Conservation (phyloP, 2,888 invertebrate species). For the Plebejus anna region DNA sequence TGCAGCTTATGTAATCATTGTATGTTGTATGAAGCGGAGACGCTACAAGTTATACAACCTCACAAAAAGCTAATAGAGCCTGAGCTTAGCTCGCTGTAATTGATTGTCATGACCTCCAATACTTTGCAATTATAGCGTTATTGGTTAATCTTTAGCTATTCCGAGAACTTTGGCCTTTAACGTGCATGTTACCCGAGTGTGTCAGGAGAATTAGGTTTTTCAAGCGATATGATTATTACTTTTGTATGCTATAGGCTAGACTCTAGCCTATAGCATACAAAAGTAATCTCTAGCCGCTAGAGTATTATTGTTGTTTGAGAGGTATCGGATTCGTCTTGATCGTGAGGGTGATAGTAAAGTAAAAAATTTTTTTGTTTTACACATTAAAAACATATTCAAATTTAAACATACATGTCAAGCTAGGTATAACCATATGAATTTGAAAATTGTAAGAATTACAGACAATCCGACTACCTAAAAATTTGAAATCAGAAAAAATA, state of each 20-base stretch:
- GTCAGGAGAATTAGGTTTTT: neutral
- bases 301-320: too few species aligned
- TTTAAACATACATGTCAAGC: neutral
- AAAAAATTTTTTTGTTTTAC: too few species aligned
- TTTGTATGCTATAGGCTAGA: too few species aligned
- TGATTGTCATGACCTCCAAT: conserved; percentile 1
- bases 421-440: neutral
- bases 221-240: neutral
- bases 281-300: too few species aligned
- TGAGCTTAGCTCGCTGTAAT: conserved; percentile 5
- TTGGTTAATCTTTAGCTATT: neutral
- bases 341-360: too few species aligned
- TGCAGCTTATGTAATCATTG: neutral
- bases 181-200: neutral
- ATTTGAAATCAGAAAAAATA: neutral
- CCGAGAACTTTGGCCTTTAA: conserved; percentile 6
- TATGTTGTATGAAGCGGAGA: neutral
- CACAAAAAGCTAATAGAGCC: conserved; percentile 4
- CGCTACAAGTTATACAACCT: neutral
- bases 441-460: too few species aligned
- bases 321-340: too few species aligned
- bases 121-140: conserved; percentile 3
- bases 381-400: too few species aligned
- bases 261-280: too few species aligned
- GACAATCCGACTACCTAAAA: neutral